Evolutionary conservation across 2,797 vertebrate genomes (phyloP), one percentile per base, ranked within the genome.

Genomic region (Phylloscopus collybita): DNA sequence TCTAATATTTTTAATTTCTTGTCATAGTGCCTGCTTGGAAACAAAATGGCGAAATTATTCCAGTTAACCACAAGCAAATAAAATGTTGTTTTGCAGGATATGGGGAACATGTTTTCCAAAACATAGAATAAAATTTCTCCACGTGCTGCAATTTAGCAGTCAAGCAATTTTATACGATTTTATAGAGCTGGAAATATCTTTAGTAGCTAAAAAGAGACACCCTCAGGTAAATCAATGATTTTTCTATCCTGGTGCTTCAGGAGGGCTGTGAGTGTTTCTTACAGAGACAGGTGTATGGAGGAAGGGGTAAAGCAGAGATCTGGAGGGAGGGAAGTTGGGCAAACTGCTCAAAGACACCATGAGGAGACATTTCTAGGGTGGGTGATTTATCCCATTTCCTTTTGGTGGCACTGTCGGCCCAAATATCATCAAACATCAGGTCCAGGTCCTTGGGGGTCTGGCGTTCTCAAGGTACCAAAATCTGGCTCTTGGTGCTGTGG

Each of bases 321-420:
- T 66, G 80, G 47, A 76, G 4, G 53, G 42, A 59, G 10, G 5
- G 42, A 16, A 38, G n/a, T 34, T 5, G 2, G 42, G 16, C 42
- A 40, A 94, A 53, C 38, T 13, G 45, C 86, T 61, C 1, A 38
- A 50, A 74, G 71, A 8, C 42, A 22, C 4, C 1, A 0, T 30
- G 38, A 38, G 42, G 56, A 57, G 22, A 13, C 42, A 18, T 62
- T 88, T 57, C 51, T 18, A 34, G 51, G 36, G 34, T 23, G 74
- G 22, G 21, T 9, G 91, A 47, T 96, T 94, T 90, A 34, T 76
- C 64, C 13, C 5, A 2, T 57, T 88, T 94, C 96, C 96, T 90
- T 95, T 80, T 90, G 96, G 95, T 96, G 96, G 96, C 95, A 96
- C 92, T 95, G 60, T 96, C 64, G 74, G 86, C 71, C 71, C 53